Evolutionary conservation across 2,888 invertebrate species (phyloP), one percentile per base, ranked within the genome.

Genomic region (Hermodice carunculata): DNA sequence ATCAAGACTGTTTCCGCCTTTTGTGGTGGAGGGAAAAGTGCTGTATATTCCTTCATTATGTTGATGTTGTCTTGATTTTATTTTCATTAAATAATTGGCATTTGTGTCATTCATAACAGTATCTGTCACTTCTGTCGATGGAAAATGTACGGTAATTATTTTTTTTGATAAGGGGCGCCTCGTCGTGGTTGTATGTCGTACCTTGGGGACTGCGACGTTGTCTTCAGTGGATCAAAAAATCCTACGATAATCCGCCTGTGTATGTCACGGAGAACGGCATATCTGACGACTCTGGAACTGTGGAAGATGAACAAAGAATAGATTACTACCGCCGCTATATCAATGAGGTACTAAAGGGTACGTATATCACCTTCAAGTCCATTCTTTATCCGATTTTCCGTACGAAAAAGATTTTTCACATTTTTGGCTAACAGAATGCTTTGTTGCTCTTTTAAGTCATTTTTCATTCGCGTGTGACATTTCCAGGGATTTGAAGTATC

Each of bases 291-390:
- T n/a, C n/a, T n/a, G 81, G 76, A 0, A 74, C 73, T 1, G 51
- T 82, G 14, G 54, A 74, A n/a, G 85, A 85, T 57, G 54, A 74
- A 29, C 71, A 77, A 43, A 71, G 85, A 24, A 70, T 82, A 43
- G 66, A 74, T 52, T 83, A 66, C 73, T 78, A 77, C 62, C 73
- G 74, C 17, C 65, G 67, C 2, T 81, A 84, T 71, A 78, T 81
- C 44, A 83, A 80, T 57, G 80, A 83, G 60, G 76, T 83, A 22
- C 73, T 84, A 1, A 82, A 84, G 79, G 84, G 84, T 83, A 4
- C n/a, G 31, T 31, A 31, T 28, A 22, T 54, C n/a, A n/a, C n/a
- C n/a, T n/a, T n/a, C n/a, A n/a, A n/a, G n/a, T n/a, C n/a, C n/a
- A n/a, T n/a, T n/a, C n/a, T n/a, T n/a, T n/a, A n/a, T n/a, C n/a